phyloP scores from a whole-genome alignment of 2,888 invertebrate genomes.

The Creontiades dilutus region DNA sequence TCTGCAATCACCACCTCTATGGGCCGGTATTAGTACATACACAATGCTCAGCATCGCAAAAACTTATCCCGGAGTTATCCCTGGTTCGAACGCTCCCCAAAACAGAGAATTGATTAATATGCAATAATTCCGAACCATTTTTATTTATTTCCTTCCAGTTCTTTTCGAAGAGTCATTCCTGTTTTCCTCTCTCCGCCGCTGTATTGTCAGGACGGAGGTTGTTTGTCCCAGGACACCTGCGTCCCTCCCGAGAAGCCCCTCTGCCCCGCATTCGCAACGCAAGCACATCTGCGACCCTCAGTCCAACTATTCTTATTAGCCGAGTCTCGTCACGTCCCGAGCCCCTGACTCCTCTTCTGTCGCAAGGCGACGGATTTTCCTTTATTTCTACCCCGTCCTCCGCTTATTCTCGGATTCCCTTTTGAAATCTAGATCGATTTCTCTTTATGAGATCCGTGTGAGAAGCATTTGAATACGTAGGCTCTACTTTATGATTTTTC shows the following conservation, averaged over 20 bases:
- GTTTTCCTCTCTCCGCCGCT: neutral
- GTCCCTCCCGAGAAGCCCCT: neutral
- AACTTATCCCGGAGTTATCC: too few relatives aligned
- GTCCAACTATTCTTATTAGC: slow-evolving; percentile 14
- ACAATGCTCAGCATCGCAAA: too few relatives aligned
- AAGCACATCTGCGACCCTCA: neutral
- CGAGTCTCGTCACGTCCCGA: slow-evolving; percentile 20
- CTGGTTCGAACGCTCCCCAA: too few relatives aligned
- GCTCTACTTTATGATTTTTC: too few relatives aligned
- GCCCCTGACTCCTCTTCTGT: neutral
- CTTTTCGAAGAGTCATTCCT: neutral
- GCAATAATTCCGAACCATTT: too few relatives aligned
- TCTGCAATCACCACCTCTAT: too few relatives aligned
- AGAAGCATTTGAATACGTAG: neutral
- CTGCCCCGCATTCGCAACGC: neutral
- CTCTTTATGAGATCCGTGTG: neutral
- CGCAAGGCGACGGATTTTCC: slow-evolving; percentile 35
- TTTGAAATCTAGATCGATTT: neutral
- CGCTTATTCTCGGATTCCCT: neutral
- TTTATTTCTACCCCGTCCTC: neutral
- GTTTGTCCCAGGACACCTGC: slow-evolving; percentile 28
- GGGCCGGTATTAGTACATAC: too few relatives aligned
- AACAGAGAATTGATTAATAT: too few relatives aligned
- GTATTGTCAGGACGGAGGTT: slow-evolving; percentile 3
- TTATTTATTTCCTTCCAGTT: neutral